A percentile compares a stretch with the other conserved stretches of the same genome.
Conservation (phyloP, 2,797 vertebrate genomes). For the Sebastes nivosus region DNA sequence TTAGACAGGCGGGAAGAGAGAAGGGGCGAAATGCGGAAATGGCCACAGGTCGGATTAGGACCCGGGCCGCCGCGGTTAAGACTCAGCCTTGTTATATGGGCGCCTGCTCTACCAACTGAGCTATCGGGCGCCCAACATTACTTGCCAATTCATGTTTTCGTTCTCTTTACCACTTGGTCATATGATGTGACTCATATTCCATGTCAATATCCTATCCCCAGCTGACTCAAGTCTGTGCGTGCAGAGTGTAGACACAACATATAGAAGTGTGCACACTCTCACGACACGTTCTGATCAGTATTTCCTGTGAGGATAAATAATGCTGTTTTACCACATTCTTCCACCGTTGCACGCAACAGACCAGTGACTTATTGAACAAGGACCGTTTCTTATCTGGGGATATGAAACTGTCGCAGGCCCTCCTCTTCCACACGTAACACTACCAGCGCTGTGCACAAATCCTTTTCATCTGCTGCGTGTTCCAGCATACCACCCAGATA, state of each 20-base stretch:
- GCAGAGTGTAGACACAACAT: not conserved
- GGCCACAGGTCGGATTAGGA: too few species aligned
- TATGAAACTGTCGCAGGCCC: not conserved
- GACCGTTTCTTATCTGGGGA: not conserved
- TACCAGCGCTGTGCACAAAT: not conserved
- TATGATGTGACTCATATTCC: not conserved
- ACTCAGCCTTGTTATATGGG: too few species aligned
- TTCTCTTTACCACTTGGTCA: not conserved
- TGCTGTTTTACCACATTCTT: not conserved
- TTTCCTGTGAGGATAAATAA: not conserved
- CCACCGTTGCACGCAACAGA: not conserved
- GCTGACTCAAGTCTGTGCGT: not conserved
- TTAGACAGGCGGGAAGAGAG: accelerated
- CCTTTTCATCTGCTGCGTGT: not conserved
- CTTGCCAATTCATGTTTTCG: not conserved
- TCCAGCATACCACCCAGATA: too few species aligned
- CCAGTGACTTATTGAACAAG: not conserved
- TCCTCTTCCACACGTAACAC: not conserved
- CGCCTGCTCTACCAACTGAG: too few species aligned
- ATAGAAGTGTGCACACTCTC: not conserved
- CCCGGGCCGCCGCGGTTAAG: too few species aligned
- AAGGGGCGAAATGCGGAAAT: too few species aligned
- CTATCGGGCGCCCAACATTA: too few species aligned
- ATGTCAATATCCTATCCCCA: too few species aligned
- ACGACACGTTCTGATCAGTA: not conserved